Evolutionary conservation across 2,797 vertebrate species (phyloP).

Genomic region (Siniperca scherzeri): DNA sequence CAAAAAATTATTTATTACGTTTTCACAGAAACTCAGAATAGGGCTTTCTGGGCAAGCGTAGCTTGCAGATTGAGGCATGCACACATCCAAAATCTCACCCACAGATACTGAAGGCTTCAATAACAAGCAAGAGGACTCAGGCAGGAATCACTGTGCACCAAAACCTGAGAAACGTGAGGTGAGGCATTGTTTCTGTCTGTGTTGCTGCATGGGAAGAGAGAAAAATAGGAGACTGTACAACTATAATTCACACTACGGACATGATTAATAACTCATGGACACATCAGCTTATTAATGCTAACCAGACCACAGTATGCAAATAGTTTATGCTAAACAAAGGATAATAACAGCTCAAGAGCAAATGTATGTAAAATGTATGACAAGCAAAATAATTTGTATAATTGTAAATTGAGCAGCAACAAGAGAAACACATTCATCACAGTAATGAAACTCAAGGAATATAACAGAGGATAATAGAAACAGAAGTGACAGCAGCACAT

Average conservation of each 20-base stretch:
- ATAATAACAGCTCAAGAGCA: not conserved
- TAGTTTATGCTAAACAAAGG: not conserved
- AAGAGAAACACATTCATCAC: not conserved
- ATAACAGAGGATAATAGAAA: not conserved
- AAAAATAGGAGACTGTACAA: constrained; percentile 5
- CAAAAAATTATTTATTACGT: not conserved
- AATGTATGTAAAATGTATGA: too few species aligned
- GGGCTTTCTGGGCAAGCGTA: not conserved
- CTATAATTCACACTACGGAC: not conserved
- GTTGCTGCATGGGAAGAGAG: constrained; percentile 20
- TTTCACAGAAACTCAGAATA: not conserved
- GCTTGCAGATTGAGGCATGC: not conserved
- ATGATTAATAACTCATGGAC: not conserved
- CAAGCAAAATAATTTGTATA: not conserved
- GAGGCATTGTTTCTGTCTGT: constrained; percentile 22
- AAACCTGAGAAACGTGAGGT: constrained; percentile 34
- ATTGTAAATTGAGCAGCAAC: not conserved
- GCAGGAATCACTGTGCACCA: constrained; percentile 16
- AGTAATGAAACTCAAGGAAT: not conserved
- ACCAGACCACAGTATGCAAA: not conserved
- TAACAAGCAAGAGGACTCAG: constrained; percentile 2
- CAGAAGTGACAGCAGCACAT: not conserved
- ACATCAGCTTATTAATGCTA: constrained; percentile 5
- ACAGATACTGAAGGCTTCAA: constrained; percentile 33
- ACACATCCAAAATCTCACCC: constrained; percentile 36